phyloP scores from a whole-genome alignment of 2,888 invertebrate genomes.

The Phaedon cochleariae region DNA sequence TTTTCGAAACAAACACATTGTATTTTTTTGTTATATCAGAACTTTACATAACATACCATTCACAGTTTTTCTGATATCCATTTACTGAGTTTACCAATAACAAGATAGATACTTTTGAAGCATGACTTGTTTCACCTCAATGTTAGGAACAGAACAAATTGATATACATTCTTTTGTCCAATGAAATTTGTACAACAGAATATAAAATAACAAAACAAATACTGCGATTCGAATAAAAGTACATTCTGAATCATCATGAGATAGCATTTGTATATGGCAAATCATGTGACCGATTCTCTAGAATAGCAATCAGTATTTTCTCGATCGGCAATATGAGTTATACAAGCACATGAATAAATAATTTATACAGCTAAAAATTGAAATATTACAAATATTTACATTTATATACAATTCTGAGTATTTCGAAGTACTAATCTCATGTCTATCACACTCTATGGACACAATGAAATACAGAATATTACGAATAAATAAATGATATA shows the following conservation, averaged over 20 bases:
- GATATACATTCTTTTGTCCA: constrained; percentile 30
- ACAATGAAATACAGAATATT: background rate
- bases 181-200: constrained; percentile 42
- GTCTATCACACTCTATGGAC: background rate
- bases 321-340: background rate
- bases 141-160: constrained; percentile 45
- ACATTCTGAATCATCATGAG: background rate
- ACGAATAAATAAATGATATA: too few relatives aligned
- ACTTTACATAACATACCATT: constrained; percentile 57
- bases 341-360: background rate
- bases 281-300: background rate
- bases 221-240: background rate
- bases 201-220: constrained; percentile 33
- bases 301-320: background rate
- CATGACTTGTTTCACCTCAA: constrained; percentile 39
- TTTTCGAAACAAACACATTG: constrained; percentile 54
- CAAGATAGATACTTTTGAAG: constrained; percentile 45
- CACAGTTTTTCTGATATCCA: constrained; percentile 51
- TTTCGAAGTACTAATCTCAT: background rate
- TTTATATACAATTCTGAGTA: constrained; percentile 15
- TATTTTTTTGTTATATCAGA: constrained; percentile 53
- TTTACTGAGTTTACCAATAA: constrained; percentile 47
- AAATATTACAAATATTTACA: constrained; percentile 15
- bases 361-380: background rate
- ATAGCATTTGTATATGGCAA: background rate